A percentile compares a stretch with the other conserved stretches of the same genome.
phyloP scores from a whole-genome alignment of 2,888 invertebrate genomes.

The Bruchidius siliquastri region DNA sequence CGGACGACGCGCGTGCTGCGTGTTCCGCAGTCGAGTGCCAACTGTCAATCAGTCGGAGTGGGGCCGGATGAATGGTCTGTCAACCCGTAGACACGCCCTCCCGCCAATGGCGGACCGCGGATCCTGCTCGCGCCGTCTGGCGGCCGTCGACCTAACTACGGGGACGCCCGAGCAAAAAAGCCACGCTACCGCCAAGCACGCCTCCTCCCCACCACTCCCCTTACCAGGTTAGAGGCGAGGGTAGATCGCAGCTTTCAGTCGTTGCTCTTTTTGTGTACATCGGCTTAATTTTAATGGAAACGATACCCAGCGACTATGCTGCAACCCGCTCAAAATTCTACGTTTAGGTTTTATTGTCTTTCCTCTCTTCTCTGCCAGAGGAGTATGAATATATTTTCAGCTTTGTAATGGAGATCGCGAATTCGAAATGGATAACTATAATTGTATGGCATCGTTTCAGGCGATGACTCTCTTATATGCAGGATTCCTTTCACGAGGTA shows the following conservation, averaged over 20 bases:
- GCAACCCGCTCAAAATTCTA: neutral
- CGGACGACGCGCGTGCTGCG: constrained; percentile 47
- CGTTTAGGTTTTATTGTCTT: neutral
- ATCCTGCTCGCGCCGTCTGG: constrained; percentile 42
- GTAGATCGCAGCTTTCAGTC: constrained; percentile 4
- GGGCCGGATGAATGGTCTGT: constrained; percentile 51
- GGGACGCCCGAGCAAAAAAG: neutral
- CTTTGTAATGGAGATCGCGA: neutral
- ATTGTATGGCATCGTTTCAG: neutral
- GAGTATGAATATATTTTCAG: neutral
- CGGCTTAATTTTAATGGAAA: neutral
- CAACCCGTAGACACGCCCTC: constrained; percentile 41
- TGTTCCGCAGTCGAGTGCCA: constrained; percentile 63
- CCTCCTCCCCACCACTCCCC: constrained; percentile 5
- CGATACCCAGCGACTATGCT: neutral
- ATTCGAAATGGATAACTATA: neutral
- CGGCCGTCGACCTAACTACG: constrained; percentile 38
- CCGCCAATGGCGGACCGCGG: constrained; percentile 43
- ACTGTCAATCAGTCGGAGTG: constrained; percentile 60
- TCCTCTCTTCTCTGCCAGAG: neutral
- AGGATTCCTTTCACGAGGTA: neutral
- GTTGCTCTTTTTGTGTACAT: neutral
- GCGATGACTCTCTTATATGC: neutral
- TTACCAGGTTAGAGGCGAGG: constrained; percentile 6
- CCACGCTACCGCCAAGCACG: constrained; percentile 23